These are phyloP conservation scores for Epizoanthus stellaris DNA, from an alignment of 92 coral and sea anemone species.

Conservation along the genomic window DNA sequence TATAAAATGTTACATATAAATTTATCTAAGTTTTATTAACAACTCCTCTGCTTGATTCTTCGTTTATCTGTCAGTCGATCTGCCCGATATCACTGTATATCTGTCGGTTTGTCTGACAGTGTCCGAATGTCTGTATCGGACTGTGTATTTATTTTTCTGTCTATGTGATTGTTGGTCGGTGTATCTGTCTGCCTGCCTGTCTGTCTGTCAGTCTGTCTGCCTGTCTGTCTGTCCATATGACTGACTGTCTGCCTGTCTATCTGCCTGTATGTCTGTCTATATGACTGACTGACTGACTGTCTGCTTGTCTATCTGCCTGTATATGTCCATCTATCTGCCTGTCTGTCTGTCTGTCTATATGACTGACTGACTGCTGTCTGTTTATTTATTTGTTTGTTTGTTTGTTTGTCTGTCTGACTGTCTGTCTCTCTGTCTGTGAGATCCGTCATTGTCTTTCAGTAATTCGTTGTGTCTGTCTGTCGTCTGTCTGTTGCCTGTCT, in stretches of 20 bases:
- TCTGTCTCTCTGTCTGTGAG: too few species aligned
- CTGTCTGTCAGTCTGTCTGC: background rate
- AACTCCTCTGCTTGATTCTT: background rate
- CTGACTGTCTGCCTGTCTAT: background rate
- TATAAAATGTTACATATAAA: too few species aligned
- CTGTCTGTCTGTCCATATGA: background rate
- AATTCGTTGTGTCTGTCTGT: too few species aligned
- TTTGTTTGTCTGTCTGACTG: too few species aligned
- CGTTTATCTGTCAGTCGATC: background rate
- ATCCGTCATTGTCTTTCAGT: too few species aligned
- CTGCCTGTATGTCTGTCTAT: background rate
- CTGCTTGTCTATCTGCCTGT: too few species aligned
- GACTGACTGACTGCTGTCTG: too few species aligned
- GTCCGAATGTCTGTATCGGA: background rate
- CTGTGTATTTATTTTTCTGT: background rate
- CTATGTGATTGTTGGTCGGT: background rate
- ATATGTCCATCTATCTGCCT: too few species aligned
- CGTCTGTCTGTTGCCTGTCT: too few species aligned
- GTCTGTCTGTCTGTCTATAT: too few species aligned
- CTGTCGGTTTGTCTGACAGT: background rate
- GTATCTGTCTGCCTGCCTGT: background rate
- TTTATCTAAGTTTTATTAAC: background rate
- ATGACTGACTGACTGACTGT: too few species aligned
- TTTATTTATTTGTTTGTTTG: too few species aligned
- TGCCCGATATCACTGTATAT: background rate